Base-by-base conservation (phyloP, 2,888 invertebrate species). In the Plagiodera versicolora region DNA sequence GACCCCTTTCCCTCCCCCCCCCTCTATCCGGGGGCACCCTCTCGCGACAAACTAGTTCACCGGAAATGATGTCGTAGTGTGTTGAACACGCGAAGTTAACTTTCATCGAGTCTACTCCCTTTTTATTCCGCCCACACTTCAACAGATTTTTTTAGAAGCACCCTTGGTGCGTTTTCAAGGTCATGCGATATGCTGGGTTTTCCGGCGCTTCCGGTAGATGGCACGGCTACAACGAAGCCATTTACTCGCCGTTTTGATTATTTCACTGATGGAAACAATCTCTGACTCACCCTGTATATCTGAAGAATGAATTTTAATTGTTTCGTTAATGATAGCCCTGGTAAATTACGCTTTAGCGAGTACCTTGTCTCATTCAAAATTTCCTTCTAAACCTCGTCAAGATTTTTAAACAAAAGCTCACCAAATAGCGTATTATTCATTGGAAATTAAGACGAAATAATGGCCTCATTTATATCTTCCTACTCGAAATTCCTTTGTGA, bases 61-160 rank as follows among this genome's bases (percentile, higher is more conserved):
- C 76, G 76, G 76, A 76, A 75, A 72, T 72, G 63, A 67, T 73
- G 73, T 72, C 74, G 74, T 74, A 74, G 72, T 73, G 71, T 74
- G 74, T 72, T 72, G 58, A 69, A 69, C 75, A 75, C 75, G 76
- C 75, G 69, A 75, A 62, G 66, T 60, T 51, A 66, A 71, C 70
- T 70, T 69, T 70, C 68, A 66, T 70, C 70, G 66, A 70, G 70
- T 67, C 56, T 56, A 58, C 58, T 55, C 56, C 49, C 61, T 60
- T 65, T 67, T 65, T 64, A 57, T 47, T 52, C 59, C 63, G 58
- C 60, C 63, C 56, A 60, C 63, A 54, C 58, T 58, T 61, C 61
- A 54, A 20, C 61, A 28, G 54, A 61, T 58, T 54, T 39, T 49
- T 24, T 30, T 45, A 49, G 32, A 57, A 28, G 18, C 16, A 18